A percentile compares a stretch with the other conserved stretches of the same genome.
phyloP scores from a whole-genome alignment of 2,797 vertebrate genomes.

The Bryconaethiops microstoma region DNA sequence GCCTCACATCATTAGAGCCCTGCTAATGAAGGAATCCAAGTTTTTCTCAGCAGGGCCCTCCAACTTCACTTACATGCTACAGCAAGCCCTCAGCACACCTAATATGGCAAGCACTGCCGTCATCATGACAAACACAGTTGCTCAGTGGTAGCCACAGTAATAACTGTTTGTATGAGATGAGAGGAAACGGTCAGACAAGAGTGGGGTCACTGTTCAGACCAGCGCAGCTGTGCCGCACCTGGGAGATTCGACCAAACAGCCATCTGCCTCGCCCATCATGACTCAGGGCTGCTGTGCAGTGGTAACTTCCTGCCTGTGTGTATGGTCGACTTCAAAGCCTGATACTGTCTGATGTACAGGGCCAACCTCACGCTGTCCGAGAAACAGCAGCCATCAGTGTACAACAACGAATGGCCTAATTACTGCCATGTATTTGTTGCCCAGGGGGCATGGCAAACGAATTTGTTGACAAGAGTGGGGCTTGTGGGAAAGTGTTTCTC shows the following conservation, averaged over 20 bases:
- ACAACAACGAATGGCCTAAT: neutral
- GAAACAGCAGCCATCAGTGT: neutral
- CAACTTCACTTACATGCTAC: slow-evolving; percentile 50
- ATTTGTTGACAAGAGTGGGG: too few relatives aligned
- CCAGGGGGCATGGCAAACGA: too few relatives aligned
- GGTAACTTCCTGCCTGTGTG: slow-evolving; percentile 21
- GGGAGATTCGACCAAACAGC: slow-evolving; percentile 30
- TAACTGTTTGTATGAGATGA: slow-evolving; percentile 3
- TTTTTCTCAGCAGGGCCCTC: slow-evolving; percentile 37
- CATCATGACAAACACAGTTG: slow-evolving; percentile 12
- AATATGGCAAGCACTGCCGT: neutral
- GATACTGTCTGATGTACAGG: slow-evolving; percentile 14
- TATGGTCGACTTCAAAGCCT: neutral
- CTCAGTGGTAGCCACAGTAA: neutral
- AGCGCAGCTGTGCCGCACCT: slow-evolving; percentile 43
- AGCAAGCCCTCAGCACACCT: slow-evolving; percentile 43
- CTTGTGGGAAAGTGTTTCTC: too few relatives aligned
- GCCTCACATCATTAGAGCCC: slow-evolving; percentile 48
- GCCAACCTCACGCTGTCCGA: neutral
- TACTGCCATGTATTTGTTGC: neutral
- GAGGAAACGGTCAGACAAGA: neutral
- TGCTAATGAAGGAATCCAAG: slow-evolving; percentile 56
- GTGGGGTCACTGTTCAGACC: neutral
- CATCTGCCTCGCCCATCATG: slow-evolving; percentile 24
- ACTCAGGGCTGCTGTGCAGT: slow-evolving; percentile 3